These are phyloP conservation scores for Pelagia noctiluca DNA, from an alignment of 30 jellyfish, hydroid and myxozoan species.

Conservation along the genomic window DNA sequence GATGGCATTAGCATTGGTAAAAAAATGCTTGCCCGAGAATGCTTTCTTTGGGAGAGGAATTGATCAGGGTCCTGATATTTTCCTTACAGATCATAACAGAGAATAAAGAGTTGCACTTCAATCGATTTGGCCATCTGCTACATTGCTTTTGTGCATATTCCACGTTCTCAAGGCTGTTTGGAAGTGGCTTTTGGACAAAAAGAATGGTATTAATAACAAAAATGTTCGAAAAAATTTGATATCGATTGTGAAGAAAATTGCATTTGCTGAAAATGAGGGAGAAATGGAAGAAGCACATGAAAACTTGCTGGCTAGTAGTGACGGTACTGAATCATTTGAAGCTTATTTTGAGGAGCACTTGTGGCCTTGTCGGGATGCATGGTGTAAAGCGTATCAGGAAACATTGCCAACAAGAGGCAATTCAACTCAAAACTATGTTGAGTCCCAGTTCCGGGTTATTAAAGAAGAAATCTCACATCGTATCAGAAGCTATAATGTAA, in stretches of 20 bases:
- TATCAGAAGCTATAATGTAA: no score
- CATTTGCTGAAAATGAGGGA: conserved; percentile 16
- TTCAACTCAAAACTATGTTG: neutral
- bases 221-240: conserved; percentile 7
- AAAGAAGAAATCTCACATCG: conserved; percentile 18
- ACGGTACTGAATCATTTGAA: no score
- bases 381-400: neutral
- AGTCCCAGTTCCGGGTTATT: conserved; percentile 8
- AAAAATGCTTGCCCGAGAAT: no score
- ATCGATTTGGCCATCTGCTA: conserved; percentile 37
- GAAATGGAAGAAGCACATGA: conserved; percentile 6
- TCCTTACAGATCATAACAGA: no score
- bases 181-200: conserved; percentile 55
- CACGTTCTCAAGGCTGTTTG: conserved; percentile 50
- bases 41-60: no score
- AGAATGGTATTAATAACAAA: neutral
- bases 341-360: no score
- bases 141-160: conserved; percentile 13
- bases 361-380: neutral
- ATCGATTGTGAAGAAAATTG: conserved; percentile 14
- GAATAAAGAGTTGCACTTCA: conserved; percentile 23
- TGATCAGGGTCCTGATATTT: no score
- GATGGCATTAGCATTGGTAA: no score
- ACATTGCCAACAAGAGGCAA: neutral
- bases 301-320: neutral